Evolutionary conservation across 2,797 vertebrate species (phyloP).

Genomic region (Leptodactylus fallax): DNA sequence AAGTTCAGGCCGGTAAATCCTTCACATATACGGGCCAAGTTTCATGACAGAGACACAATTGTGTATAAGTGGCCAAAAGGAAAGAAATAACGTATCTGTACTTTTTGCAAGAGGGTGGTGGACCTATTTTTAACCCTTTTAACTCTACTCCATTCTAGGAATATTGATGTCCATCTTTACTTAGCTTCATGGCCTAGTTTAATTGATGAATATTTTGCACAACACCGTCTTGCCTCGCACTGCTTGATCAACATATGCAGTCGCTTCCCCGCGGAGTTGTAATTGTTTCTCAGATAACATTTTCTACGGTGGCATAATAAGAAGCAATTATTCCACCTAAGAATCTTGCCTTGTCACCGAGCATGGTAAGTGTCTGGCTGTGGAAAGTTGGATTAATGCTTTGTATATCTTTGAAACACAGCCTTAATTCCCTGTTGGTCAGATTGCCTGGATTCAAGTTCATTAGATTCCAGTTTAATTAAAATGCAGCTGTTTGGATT

Average conservation of each 20-base stretch:
- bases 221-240: not conserved
- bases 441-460: constrained; percentile 49
- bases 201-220: constrained; percentile 13
- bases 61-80: no score
- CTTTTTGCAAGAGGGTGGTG: no score
- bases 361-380: constrained; percentile 27
- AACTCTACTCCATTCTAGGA: not conserved
- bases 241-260: constrained; percentile 46
- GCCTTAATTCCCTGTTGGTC: constrained; percentile 54
- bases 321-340: constrained; percentile 51
- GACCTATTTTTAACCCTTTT: no score
- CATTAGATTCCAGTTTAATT: constrained; percentile 59
- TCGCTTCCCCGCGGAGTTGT: constrained; percentile 6
- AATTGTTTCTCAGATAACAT: constrained; percentile 55
- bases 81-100: no score
- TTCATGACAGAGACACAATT: no score
- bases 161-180: not conserved
- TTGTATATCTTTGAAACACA: constrained; percentile 33
- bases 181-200: not conserved
- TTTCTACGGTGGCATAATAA: constrained; percentile 49
- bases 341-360: constrained; percentile 15
- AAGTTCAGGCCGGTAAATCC: no score
- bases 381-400: constrained; percentile 36
- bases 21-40: no score
- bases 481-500: constrained; percentile 57